These are phyloP conservation scores for Protonemura montana DNA, from an alignment of 2,888 invertebrate genomes.

Conservation along the genomic window DNA sequence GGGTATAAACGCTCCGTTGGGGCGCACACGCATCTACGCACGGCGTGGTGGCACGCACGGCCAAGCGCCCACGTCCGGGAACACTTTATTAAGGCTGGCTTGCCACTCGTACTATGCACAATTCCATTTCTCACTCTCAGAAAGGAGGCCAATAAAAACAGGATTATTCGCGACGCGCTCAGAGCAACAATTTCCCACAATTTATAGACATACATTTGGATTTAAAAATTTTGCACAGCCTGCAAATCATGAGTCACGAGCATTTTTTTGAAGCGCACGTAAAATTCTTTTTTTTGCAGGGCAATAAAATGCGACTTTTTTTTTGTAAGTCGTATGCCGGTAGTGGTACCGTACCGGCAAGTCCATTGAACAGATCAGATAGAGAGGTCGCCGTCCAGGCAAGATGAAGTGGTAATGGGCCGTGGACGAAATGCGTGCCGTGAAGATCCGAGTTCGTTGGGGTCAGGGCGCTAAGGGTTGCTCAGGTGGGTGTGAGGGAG, in stretches of 20 bases:
- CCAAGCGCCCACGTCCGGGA: not conserved
- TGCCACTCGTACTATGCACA: not conserved
- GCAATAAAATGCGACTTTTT: not conserved
- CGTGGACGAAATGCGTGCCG: conserved; percentile 7
- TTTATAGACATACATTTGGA: not conserved
- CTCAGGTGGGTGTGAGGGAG: not conserved
- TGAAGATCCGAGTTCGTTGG: not conserved
- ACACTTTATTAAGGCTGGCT: not conserved
- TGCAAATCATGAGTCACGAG: not conserved
- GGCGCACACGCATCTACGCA: not conserved
- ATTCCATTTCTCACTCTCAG: not conserved
- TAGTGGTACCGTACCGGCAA: not conserved
- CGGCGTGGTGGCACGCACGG: not conserved
- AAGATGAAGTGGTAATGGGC: conserved; percentile 24
- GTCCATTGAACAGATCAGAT: not conserved
- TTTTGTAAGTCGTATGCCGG: not conserved
- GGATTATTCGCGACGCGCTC: not conserved
- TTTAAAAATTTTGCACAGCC: not conserved
- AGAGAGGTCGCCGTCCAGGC: not conserved
- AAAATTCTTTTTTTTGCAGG: not conserved
- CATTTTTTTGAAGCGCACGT: not conserved
- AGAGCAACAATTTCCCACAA: not conserved
- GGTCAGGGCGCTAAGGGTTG: conserved; percentile 7
- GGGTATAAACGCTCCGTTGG: not conserved
- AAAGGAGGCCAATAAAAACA: not conserved